Conservation (phyloP, 2,888 invertebrate genomes). For the Lochmaea capreae region DNA sequence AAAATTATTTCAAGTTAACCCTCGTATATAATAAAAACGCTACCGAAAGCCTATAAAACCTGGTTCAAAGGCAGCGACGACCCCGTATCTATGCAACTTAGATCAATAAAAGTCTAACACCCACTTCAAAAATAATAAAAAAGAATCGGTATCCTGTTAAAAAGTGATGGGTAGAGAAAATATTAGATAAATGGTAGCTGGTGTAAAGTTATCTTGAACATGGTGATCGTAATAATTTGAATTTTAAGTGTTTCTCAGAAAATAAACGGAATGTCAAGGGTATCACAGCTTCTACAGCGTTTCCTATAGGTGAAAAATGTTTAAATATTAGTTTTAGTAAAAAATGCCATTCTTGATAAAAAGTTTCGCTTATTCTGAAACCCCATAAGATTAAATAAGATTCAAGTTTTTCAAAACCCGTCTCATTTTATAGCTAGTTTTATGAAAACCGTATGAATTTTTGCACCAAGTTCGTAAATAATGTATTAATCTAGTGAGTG, state of each 20-base stretch:
- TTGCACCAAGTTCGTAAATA: no score
- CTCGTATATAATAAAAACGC: neutral
- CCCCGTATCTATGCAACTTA: neutral
- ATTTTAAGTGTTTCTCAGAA: neutral
- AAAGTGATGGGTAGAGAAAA: neutral
- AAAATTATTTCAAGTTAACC: neutral
- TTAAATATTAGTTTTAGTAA: no score
- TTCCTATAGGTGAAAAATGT: no score
- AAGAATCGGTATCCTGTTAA: neutral
- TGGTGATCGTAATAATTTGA: neutral
- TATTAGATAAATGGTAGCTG: neutral
- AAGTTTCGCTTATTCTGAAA: no score
- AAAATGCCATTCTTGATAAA: no score
- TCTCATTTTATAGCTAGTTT: no score
- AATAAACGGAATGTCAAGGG: no score
- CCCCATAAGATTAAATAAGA: no score
- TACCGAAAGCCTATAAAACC: neutral
- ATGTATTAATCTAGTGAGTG: no score
- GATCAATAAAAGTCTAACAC: slow-evolving; percentile 8
- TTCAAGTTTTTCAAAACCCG: no score
- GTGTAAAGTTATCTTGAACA: neutral
- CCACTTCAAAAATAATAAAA: neutral
- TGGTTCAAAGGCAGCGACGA: slow-evolving; percentile 1
- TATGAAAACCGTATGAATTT: no score
- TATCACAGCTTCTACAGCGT: no score